Conservation (phyloP, 2,888 invertebrate species). For the Dasypogon diadema region DNA sequence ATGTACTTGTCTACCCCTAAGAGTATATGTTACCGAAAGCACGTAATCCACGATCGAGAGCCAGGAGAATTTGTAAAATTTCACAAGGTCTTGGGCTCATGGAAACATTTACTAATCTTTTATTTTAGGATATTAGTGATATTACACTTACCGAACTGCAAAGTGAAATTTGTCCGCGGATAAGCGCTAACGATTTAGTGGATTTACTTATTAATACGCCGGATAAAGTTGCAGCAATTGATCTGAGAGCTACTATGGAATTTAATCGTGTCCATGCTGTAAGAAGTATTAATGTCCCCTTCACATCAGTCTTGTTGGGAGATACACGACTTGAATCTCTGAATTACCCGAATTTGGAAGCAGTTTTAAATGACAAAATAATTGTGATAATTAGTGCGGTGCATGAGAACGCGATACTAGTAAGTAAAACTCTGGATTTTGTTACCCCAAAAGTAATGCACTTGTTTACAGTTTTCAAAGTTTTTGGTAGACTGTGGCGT, state of each 20-base stretch:
- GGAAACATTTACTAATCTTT: too few species aligned
- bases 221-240: constrained; percentile 74
- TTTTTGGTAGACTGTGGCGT: constrained; percentile 84
- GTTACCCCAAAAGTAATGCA: constrained; percentile 17
- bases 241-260: constrained; percentile 72
- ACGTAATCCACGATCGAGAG: constrained; percentile 72
- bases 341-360: constrained; percentile 74
- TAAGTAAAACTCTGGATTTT: constrained; percentile 64
- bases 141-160: constrained; percentile 78
- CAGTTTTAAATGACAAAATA: constrained; percentile 73
- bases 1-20: constrained; percentile 89
- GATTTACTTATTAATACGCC: constrained; percentile 76
- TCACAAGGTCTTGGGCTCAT: too few species aligned
- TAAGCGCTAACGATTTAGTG: constrained; percentile 87
- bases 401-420: constrained; percentile 82
- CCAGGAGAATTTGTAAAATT: constrained; percentile 65
- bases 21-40: constrained; percentile 87
- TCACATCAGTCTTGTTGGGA: constrained; percentile 80
- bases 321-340: constrained; percentile 78
- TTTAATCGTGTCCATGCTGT: constrained; percentile 83
- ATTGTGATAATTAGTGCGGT: constrained; percentile 84
- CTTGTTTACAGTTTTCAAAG: constrained; percentile 81
- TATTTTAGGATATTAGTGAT: constrained; percentile 65
- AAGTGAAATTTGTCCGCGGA: constrained; percentile 82
- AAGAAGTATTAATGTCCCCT: constrained; percentile 90